phyloP scores from a whole-genome alignment of 2,888 invertebrate genomes.

The Venustoraphidia nigricollis region DNA sequence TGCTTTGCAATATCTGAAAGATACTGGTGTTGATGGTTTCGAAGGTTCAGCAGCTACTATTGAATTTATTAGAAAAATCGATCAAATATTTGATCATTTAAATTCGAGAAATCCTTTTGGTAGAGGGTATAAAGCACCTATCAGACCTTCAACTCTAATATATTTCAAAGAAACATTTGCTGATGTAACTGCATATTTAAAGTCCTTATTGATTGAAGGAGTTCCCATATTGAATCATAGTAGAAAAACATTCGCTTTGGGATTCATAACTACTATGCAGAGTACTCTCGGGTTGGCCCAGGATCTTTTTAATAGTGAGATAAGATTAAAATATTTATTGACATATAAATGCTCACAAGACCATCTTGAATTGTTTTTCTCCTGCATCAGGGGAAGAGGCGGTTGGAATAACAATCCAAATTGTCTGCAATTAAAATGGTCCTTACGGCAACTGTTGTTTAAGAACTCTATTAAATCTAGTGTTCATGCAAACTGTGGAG shows the following conservation, averaged over 20 bases:
- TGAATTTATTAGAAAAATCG: slow-evolving; percentile 11
- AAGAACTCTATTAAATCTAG: slow-evolving; percentile 5
- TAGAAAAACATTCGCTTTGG: too few relatives aligned
- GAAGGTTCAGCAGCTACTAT: slow-evolving; percentile 11
- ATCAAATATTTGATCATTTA: slow-evolving; percentile 14
- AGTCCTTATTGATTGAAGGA: too few relatives aligned
- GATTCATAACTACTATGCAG: too few relatives aligned
- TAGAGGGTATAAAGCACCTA: slow-evolving; percentile 13
- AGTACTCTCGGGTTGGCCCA: too few relatives aligned
- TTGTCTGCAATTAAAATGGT: slow-evolving; percentile 7
- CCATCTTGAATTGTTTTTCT: slow-evolving; percentile 7
- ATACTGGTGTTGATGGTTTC: slow-evolving; percentile 3
- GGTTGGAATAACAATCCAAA: slow-evolving; percentile 9
- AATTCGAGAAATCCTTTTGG: slow-evolving; percentile 13
- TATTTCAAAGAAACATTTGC: too few relatives aligned
- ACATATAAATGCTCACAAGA: slow-evolving; percentile 9
- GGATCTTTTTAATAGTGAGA: too few relatives aligned
- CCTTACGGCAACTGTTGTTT: slow-evolving; percentile 6
- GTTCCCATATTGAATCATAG: too few relatives aligned
- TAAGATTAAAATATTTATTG: too few relatives aligned
- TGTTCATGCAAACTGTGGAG: slow-evolving; percentile 6
- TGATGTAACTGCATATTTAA: too few relatives aligned
- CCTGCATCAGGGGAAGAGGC: slow-evolving; percentile 6
- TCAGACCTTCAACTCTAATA: slow-evolving; percentile 2
- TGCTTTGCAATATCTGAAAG: slow-evolving; percentile 5